Evolutionary conservation across 2,113 vertebrate genomes (phyloP).

Genomic region (western clawed frog (Xenopus tropicalis)): DNA sequence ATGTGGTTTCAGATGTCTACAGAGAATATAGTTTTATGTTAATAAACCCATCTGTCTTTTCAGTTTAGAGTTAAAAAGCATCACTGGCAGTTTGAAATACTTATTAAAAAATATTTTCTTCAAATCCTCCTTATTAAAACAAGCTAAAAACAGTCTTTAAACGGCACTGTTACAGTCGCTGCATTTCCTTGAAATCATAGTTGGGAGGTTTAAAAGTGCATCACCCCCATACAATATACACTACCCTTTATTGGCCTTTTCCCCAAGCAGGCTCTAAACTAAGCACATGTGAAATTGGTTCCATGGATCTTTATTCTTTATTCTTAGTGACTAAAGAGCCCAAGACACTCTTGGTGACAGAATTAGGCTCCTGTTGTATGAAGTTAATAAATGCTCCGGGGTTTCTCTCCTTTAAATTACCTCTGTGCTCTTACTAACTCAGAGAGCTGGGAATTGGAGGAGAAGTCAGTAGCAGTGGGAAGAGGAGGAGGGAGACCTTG

Average conservation of each 20-base stretch:
- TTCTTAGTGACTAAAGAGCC: neutral
- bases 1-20: too few relatives aligned
- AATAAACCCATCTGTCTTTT: too few relatives aligned
- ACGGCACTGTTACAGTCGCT: too few relatives aligned
- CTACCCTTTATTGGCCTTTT: neutral
- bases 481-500: neutral
- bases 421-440: neutral
- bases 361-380: slow-evolving; percentile 1
- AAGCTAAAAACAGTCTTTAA: too few relatives aligned
- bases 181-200: too few relatives aligned
- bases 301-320: neutral
- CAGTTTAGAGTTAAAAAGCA: too few relatives aligned
- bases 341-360: slow-evolving; percentile 12
- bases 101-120: too few relatives aligned
- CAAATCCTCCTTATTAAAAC: too few relatives aligned
- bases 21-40: too few relatives aligned
- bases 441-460: neutral
- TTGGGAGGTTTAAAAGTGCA: too few relatives aligned
- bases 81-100: too few relatives aligned
- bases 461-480: neutral
- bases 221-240: too few relatives aligned
- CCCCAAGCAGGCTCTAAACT: neutral
- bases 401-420: slow-evolving; percentile 1
- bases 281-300: neutral
- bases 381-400: slow-evolving; percentile 4